Conservation (phyloP, 1,140 invertebrate genomes). For the Leptinotarsa undecemlineata region DNA sequence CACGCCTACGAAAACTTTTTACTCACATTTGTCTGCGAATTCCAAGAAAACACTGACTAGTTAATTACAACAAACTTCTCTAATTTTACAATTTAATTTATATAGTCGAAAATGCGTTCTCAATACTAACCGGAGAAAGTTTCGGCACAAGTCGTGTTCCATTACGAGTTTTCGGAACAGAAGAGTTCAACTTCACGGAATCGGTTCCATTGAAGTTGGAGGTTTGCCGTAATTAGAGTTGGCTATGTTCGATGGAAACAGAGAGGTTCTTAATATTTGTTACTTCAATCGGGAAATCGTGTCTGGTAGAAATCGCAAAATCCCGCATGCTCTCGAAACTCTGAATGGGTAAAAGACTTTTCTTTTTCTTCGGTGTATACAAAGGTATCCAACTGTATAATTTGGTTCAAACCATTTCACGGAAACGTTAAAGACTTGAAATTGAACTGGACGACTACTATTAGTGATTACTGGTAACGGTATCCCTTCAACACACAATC, state of each 20-base stretch:
- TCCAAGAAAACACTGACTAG: constrained; percentile 13
- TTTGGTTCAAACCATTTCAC: too few relatives aligned
- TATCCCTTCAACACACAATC: too few relatives aligned
- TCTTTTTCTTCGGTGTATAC: too few relatives aligned
- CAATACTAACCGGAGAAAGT: constrained; percentile 13
- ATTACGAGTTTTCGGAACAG: background rate
- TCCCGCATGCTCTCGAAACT: too few relatives aligned
- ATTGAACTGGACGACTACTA: too few relatives aligned
- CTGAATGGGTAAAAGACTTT: too few relatives aligned
- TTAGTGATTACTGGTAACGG: too few relatives aligned
- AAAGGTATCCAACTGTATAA: too few relatives aligned
- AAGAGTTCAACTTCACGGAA: background rate
- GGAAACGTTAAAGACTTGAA: too few relatives aligned
- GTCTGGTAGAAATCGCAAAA: background rate
- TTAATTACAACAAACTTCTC: constrained; percentile 16
- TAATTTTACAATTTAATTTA: constrained; percentile 20
- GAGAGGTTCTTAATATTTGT: background rate
- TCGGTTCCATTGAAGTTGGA: constrained; percentile 1
- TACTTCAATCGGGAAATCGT: background rate
- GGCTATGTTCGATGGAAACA: background rate
- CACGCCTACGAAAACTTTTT: constrained; percentile 8
- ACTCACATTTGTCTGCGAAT: constrained; percentile 14
- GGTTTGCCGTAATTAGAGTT: background rate
- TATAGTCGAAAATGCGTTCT: constrained; percentile 9
- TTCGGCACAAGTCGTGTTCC: background rate